Conservation (phyloP, 2,113 vertebrate genomes). For the Hemiprocne comata region DNA sequence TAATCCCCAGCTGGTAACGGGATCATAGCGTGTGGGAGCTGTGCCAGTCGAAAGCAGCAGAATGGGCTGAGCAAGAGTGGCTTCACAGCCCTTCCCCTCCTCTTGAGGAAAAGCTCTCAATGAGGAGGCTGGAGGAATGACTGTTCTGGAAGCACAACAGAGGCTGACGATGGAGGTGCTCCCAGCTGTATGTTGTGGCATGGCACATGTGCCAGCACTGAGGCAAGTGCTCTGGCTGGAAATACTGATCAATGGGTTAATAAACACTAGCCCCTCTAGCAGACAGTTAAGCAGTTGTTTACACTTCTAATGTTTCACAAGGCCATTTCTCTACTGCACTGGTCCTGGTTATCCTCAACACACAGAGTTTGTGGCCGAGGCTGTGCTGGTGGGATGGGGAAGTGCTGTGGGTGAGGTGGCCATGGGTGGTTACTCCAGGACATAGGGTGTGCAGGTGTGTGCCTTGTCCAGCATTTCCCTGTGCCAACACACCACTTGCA, state of each 20-base stretch:
- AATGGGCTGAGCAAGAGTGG: neutral
- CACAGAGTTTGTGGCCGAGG: accelerated
- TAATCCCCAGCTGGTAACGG: neutral
- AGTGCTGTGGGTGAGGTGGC: neutral
- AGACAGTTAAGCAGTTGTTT: neutral
- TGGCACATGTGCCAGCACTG: neutral
- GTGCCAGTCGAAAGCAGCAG: neutral
- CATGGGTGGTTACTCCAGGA: neutral
- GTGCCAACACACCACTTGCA: accelerated
- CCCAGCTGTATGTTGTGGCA: accelerated
- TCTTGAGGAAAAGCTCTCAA: neutral
- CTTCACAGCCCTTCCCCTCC: neutral
- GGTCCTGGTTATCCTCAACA: neutral
- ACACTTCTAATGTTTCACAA: neutral
- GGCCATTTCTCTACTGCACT: neutral
- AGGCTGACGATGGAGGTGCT: accelerated
- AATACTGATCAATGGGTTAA: neutral
- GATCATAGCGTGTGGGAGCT: accelerated
- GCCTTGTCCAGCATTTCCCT: neutral
- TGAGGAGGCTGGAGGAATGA: neutral
- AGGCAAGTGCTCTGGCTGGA: neutral
- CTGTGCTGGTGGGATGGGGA: neutral
- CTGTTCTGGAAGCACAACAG: accelerated
- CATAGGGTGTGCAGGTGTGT: accelerated
- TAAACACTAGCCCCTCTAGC: neutral